Percentiles rank a stretch among this genome's conserved stretches.
These are phyloP conservation scores for Opisthocomus hoazin DNA, from an alignment of 2,113 vertebrate genomes.

Conservation along the genomic window DNA sequence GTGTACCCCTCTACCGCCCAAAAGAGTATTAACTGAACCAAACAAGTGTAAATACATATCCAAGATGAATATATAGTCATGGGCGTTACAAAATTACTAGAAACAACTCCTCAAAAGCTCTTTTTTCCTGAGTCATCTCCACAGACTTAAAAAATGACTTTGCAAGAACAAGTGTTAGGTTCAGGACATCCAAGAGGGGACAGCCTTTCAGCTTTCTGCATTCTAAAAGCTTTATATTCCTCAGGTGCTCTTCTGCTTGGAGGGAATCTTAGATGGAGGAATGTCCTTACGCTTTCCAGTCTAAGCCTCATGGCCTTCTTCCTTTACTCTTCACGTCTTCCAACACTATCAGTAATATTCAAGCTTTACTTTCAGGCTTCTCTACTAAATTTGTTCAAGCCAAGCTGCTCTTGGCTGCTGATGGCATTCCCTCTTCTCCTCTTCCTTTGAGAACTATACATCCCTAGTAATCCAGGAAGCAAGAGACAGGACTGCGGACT, in stretches of 20 bases:
- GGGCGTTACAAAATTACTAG: not conserved
- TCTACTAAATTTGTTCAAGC: not conserved
- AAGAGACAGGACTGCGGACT: not conserved
- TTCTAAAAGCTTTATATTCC: conserved; percentile 5
- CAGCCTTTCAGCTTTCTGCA: not conserved
- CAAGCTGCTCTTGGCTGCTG: not conserved
- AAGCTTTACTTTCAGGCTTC: not conserved
- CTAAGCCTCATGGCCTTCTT: not conserved
- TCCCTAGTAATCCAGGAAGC: not conserved
- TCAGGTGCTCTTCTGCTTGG: not conserved
- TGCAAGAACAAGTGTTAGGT: not conserved
- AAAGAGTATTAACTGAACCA: not conserved
- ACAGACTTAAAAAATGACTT: not conserved
- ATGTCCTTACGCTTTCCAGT: not conserved
- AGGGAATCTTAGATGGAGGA: not conserved
- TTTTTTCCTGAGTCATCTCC: not conserved
- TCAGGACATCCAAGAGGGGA: not conserved
- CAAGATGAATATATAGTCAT: not conserved
- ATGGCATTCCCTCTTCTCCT: not conserved
- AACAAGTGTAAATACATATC: not conserved
- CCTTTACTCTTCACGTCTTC: not conserved
- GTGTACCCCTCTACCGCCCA: not conserved
- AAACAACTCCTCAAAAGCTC: not conserved
- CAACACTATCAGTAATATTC: not conserved
- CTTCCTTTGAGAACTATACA: not conserved